Base-by-base conservation (phyloP, 2,888 invertebrate genomes). In the Drosophila lacicola region DNA sequence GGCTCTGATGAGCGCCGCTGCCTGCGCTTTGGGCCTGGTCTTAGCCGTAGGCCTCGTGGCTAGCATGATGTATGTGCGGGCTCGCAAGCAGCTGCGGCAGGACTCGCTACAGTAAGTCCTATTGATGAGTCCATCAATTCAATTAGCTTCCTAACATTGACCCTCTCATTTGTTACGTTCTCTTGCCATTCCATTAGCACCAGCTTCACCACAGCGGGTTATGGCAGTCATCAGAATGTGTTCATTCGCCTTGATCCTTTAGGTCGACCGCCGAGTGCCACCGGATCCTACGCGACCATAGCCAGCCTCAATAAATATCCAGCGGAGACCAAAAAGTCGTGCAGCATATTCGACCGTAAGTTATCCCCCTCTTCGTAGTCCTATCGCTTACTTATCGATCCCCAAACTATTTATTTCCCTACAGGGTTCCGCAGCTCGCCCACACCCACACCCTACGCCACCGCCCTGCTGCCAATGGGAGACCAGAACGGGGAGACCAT, bases 301-400 rank as follows among this genome's bases (percentile, higher is more conserved):
- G 96, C 96, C 65, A 96, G 96, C 91, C 94, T 96, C 83, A 96
- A 96, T 90, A 96, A 96, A 91, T 95, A 95, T 80, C 95, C 95
- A 29, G 93, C 84, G 55, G 92, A 92, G 60, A 80, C 90, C 41
- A 92, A 92, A 77, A 92, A 92, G 76, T 91, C 92, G 21, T 92
- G 92, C 88, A 91, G 91, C 86, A 89, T 90, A 68, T 91, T 91
- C 74, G 90, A 91, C 73, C 86, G 91, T 91, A 84, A 89, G 91
- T 91, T 51, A 57, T 41, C 8, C 4, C 41, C 47, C n/a, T 3
- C 10, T 11, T 33, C 13, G 2, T 5, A 17, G 17, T 3, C 9
- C 37, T 42, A 53, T 17, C 11, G 11, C 21, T 36, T 61, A 47
- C 29, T 65, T 51, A 68, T 70, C 64, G 47, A 53, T 58, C 44